Percentiles rank a stretch among this genome's conserved stretches.
Conservation (phyloP, 1,140 invertebrate genomes). For the Subanguina moxae region DNA sequence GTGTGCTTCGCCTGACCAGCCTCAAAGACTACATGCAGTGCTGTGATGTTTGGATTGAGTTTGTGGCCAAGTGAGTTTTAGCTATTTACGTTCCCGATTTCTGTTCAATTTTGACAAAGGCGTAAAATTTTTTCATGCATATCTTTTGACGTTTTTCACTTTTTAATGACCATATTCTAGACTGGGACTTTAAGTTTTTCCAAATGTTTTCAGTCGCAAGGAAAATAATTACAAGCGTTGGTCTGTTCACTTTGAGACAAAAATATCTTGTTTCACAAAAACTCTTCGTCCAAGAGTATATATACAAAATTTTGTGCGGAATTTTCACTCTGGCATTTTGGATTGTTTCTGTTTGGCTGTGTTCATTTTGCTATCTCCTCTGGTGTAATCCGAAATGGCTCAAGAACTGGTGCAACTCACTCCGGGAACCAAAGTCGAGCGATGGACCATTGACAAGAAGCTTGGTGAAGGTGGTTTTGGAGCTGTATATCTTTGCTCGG, state of each 20-base stretch:
- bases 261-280: no score
- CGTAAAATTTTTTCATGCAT: neutral
- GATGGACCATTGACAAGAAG: conserved; percentile 43
- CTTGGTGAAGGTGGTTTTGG: conserved; percentile 39
- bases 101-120: neutral
- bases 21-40: conserved; percentile 30
- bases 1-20: conserved; percentile 18
- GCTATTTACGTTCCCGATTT: neutral
- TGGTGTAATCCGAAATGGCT: conserved; percentile 29
- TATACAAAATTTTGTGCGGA: no score
- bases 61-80: conserved; percentile 21
- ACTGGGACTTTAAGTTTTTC: no score
- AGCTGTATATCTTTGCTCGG: conserved; percentile 41
- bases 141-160: no score
- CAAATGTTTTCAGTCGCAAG: no score
- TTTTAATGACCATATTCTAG: no score
- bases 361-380: no score
- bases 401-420: conserved; percentile 37
- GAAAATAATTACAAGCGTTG: no score
- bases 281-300: no score
- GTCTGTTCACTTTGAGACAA: no score
- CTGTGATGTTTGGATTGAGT: conserved; percentile 41
- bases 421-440: conserved; percentile 37
- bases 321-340: no score
- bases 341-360: no score